A percentile compares a stretch with the other conserved stretches of the same genome.
These are phyloP conservation scores for Cynoglossus semilaevis DNA, from an alignment of 2,113 vertebrate species.

Conservation along the genomic window DNA sequence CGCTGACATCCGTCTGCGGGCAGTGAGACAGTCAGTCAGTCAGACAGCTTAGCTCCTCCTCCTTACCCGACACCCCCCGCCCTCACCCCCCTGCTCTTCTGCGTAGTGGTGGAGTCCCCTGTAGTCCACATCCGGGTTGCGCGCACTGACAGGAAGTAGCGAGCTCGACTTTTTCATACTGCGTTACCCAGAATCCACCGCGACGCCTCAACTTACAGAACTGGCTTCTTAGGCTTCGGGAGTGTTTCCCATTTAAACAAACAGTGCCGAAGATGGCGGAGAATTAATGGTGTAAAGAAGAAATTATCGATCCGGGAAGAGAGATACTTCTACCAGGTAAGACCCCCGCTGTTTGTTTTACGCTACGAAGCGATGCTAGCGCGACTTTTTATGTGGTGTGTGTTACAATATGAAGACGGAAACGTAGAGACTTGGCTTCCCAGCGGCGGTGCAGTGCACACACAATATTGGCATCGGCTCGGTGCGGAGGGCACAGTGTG, in stretches of 20 bases:
- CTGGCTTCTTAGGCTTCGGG: conserved; percentile 76
- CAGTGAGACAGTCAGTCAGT: conserved; percentile 56
- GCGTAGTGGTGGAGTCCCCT: conserved; percentile 55
- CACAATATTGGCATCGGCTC: conserved; percentile 53
- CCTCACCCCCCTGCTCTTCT: conserved; percentile 11
- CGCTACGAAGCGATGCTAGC: not conserved
- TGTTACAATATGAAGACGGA: conserved; percentile 44
- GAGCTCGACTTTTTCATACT: conserved; percentile 29
- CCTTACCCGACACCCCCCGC: conserved; percentile 11
- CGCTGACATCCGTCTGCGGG: conserved; percentile 63
- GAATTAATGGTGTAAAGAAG: conserved; percentile 77
- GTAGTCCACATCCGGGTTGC: conserved; percentile 67
- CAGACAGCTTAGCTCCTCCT: conserved; percentile 10
- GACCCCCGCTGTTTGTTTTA: conserved; percentile 6
- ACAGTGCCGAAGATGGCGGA: conserved; percentile 83
- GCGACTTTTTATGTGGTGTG: conserved; percentile 47
- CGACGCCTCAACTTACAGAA: conserved; percentile 71
- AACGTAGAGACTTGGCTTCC: conserved; percentile 53
- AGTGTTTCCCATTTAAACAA: conserved; percentile 84
- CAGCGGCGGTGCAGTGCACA: conserved; percentile 44
- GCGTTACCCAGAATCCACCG: conserved; percentile 65
- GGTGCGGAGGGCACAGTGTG: conserved; percentile 56
- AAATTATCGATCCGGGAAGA: conserved; percentile 61
- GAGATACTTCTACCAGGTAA: conserved; percentile 59
- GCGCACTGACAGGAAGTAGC: not conserved